Evolutionary conservation across 2,888 invertebrate species (phyloP).

Genomic region (Congeria kusceri): DNA sequence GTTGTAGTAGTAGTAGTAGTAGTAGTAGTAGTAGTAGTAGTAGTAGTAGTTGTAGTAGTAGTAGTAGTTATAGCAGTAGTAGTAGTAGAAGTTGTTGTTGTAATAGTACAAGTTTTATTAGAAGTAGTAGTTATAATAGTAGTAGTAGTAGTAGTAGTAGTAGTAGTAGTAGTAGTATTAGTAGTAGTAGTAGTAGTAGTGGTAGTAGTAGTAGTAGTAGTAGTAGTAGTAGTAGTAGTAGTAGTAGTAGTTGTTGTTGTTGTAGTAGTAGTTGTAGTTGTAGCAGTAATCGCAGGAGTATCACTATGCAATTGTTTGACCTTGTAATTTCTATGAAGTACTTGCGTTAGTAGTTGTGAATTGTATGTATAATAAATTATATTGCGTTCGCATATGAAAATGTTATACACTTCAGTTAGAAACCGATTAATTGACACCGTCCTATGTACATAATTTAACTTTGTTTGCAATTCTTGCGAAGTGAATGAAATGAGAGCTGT

Average conservation of each 20-base stretch:
- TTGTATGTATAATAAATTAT: no score
- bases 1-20: constrained; percentile 11
- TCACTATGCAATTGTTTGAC: no score
- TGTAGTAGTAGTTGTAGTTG: constrained; percentile 4
- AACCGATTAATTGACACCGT: no score
- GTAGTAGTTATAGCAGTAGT: neutral
- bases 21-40: neutral
- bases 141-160: constrained; percentile 3
- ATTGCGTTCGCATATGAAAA: no score
- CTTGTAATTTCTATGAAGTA: neutral
- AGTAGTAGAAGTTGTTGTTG: neutral
- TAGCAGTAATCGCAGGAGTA: no score
- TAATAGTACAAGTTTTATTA: neutral
- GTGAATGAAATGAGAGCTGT: no score
- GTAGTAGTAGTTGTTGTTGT: constrained; percentile 2
- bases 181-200: constrained; percentile 3
- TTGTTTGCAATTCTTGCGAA: no score
- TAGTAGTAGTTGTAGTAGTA: constrained; percentile 6
- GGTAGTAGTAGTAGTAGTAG: constrained; percentile 6
- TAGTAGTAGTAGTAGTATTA: neutral
- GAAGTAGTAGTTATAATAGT: neutral
- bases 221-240: constrained; percentile 12
- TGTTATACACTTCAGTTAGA: no score
- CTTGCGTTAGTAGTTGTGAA: neutral
- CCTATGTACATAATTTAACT: no score